A percentile compares a stretch with the other conserved stretches of the same genome.
Evolutionary conservation across 2,888 invertebrate species (phyloP).

Genomic region (Orthosia gracilis): DNA sequence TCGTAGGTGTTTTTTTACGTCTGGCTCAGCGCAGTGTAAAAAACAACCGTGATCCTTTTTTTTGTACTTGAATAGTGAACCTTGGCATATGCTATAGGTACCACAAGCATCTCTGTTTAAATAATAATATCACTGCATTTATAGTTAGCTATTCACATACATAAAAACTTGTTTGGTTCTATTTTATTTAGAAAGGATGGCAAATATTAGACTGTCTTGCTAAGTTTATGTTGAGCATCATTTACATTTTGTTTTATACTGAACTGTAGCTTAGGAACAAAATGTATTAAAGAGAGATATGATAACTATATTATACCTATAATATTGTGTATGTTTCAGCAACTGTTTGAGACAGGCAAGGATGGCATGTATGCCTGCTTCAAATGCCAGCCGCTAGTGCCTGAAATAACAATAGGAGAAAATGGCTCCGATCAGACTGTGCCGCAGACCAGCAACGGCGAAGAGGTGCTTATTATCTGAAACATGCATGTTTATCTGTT

Average conservation of each 20-base stretch:
- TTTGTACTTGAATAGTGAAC: slow-evolving; percentile 78
- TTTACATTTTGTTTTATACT: slow-evolving; percentile 1
- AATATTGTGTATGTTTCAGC: slow-evolving; percentile 75
- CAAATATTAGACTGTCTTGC: slow-evolving; percentile 14
- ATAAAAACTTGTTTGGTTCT: slow-evolving; percentile 46
- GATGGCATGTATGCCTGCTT: slow-evolving; percentile 87
- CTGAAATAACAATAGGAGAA: slow-evolving; percentile 86
- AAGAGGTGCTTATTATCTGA: slow-evolving; percentile 55
- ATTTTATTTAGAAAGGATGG: slow-evolving; percentile 40
- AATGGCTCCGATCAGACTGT: slow-evolving; percentile 72
- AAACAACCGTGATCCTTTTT: slow-evolving; percentile 82
- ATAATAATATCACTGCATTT: slow-evolving; percentile 53
- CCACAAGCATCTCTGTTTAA: slow-evolving; percentile 53
- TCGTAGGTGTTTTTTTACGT: slow-evolving; percentile 87
- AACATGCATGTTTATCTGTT: slow-evolving; percentile 19
- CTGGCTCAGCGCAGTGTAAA: slow-evolving; percentile 87
- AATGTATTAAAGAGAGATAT: slow-evolving; percentile 13
- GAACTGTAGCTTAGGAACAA: slow-evolving; percentile 1
- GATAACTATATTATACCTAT: slow-evolving; percentile 1
- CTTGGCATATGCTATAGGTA: slow-evolving; percentile 75
- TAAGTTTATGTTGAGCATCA: slow-evolving; percentile 12
- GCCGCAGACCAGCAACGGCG: slow-evolving; percentile 73
- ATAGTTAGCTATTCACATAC: slow-evolving; percentile 24
- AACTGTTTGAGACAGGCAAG: slow-evolving; percentile 87
- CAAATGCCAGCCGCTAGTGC: slow-evolving; percentile 88